Base-by-base conservation (phyloP, 2,888 invertebrate species). In the Nymphalis polychloros region DNA sequence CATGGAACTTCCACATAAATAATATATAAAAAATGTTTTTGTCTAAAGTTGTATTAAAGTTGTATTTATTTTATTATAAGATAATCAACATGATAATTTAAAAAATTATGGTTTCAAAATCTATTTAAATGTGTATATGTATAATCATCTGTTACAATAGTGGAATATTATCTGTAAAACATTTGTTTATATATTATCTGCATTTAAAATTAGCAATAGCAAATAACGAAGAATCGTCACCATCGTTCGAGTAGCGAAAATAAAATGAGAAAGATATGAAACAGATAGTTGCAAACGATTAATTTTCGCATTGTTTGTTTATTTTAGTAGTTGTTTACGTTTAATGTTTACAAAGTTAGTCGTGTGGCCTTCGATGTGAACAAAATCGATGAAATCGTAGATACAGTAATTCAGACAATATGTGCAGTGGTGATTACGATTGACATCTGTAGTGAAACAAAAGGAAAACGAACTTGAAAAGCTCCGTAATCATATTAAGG, bases 361-460 rank as follows among this genome's bases (percentile, higher is more conserved):
- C 78, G 78, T 83, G 80, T 79, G 76, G 75, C 79, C 75, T 78
- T 81, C 79, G 73, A 76, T 81, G 82, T 81, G 81, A 76, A 81
- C 76, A 80, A 82, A 84, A 83, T 81, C 80, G 83, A 83, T 80
- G 82, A 79, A 81, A 82, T 84, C 82, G 80, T 78, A 87, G 86
- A 82, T 86, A 72, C 73, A 78, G 79, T 81, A 77, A 75, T 76
- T 76, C 70, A 74, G 76, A 87, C 89, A 90, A 86, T 89, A 90
- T 91, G 91, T 89, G 88, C 84, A 84, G 83, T 85, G 89, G 88
- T 90, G 87, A 89, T 88, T 89, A 88, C 90, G 86, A 85, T 88
- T 90, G 91, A 89, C 89, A 88, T 89, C 87, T 89, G 85, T 77
- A 86, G 78, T 74, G 75, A 78, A 89, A 85, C 87, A 87, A 87